Conservation (phyloP, 1,140 invertebrate genomes). For the Caenorhabditis brenneri region DNA sequence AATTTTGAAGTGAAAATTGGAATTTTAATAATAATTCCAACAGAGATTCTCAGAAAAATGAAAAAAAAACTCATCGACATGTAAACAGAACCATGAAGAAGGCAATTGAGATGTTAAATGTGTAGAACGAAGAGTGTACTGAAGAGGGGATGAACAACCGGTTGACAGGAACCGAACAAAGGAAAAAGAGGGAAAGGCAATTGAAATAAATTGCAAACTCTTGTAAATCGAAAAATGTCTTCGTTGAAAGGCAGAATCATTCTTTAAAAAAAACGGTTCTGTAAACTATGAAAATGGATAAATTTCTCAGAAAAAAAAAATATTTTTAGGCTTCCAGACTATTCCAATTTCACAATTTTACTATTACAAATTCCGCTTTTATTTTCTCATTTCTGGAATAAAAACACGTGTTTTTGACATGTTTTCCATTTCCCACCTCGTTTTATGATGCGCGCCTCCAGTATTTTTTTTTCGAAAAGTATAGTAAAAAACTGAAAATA, state of each 20-base stretch:
- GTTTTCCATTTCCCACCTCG: not conserved
- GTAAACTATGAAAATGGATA: not conserved
- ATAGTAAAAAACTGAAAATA: not conserved
- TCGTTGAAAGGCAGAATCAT: too few relatives aligned
- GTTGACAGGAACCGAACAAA: not conserved
- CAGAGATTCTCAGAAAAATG: too few relatives aligned
- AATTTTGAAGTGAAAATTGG: too few relatives aligned
- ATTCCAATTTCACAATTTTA: too few relatives aligned
- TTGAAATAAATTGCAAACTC: not conserved
- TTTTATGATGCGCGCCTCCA: not conserved
- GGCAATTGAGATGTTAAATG: slow-evolving; percentile 36
- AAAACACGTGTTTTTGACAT: not conserved
- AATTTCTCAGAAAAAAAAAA: too few relatives aligned
- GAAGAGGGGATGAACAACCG: slow-evolving; percentile 1
- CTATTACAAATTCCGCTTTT: too few relatives aligned
- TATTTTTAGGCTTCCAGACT: too few relatives aligned
- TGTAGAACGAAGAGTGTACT: not conserved
- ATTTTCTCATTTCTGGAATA: not conserved
- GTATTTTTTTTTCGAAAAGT: too few relatives aligned
- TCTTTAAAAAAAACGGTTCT: not conserved
- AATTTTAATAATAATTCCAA: too few relatives aligned
- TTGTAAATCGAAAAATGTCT: too few relatives aligned
- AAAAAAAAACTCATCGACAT: not conserved
- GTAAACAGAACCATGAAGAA: not conserved
- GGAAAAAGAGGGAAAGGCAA: not conserved